These are phyloP conservation scores for Steinernema carpocapsae DNA, from an alignment of 2,888 invertebrate genomes.

Conservation along the genomic window DNA sequence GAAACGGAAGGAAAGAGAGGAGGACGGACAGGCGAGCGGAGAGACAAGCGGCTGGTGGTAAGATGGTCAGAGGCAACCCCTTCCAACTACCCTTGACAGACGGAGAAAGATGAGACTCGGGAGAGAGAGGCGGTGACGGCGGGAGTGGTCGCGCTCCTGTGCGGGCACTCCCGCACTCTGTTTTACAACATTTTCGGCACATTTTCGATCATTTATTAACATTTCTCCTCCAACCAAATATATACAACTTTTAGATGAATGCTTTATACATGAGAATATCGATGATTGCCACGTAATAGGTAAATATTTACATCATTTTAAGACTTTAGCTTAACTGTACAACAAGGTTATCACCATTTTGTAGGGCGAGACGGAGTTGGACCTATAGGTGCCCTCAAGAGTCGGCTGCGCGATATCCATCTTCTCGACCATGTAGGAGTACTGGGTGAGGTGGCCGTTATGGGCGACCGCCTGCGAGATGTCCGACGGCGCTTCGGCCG, in stretches of 20 bases:
- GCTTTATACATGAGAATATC: conserved; percentile 21
- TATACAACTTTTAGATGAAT: conserved; percentile 1
- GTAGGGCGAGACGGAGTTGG: conserved; percentile 31
- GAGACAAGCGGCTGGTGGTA: too few species aligned
- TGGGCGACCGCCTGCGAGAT: not conserved
- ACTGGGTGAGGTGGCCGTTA: conserved; percentile 30
- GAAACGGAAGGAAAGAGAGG: too few species aligned
- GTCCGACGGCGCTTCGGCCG: not conserved
- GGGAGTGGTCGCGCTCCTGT: too few species aligned
- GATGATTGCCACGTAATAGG: not conserved
- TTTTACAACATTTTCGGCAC: too few species aligned
- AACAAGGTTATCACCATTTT: conserved; percentile 22
- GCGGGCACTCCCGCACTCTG: too few species aligned
- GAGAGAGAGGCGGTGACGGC: too few species aligned
- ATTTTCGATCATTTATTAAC: conserved; percentile 11
- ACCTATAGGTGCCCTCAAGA: conserved; percentile 18
- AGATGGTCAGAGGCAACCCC: too few species aligned
- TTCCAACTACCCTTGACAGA: too few species aligned
- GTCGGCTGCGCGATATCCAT: conserved; percentile 30
- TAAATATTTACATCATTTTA: not conserved
- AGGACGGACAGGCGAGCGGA: too few species aligned
- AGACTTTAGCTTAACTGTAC: conserved; percentile 14
- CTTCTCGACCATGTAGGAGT: conserved; percentile 35
- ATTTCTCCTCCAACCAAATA: not conserved
- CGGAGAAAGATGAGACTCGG: too few species aligned